These are phyloP conservation scores for Pygmarrhopalites habei DNA, from an alignment of 1,140 invertebrate genomes.

Conservation along the genomic window DNA sequence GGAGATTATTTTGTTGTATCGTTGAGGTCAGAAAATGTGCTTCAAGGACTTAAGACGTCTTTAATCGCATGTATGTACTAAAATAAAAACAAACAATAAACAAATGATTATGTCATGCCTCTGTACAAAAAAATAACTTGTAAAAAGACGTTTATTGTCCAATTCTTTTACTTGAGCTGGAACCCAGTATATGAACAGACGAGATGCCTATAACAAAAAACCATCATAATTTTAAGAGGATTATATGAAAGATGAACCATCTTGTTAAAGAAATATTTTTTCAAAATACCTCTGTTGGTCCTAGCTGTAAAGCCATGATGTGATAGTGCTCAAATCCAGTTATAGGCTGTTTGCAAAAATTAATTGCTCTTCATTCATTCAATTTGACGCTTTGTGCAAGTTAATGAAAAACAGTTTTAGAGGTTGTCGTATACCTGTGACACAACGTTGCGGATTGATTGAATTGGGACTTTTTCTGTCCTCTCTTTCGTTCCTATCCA, in stretches of 20 bases:
- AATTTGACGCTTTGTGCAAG: no score
- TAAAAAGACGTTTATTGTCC: not conserved
- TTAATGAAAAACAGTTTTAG: no score
- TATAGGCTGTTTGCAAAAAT: no score
- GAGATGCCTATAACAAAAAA: no score
- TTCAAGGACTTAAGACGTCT: not conserved
- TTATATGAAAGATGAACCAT: no score
- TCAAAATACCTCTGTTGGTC: slow-evolving; percentile 81
- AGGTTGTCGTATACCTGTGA: no score
- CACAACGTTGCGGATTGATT: slow-evolving; percentile 75
- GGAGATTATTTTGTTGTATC: no score
- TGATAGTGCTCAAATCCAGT: slow-evolving; percentile 88
- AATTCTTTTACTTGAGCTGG: slow-evolving; percentile 62
- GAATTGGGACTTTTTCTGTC: slow-evolving; percentile 87
- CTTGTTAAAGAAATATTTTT: no score
- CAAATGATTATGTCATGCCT: not conserved
- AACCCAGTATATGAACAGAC: slow-evolving; percentile 93
- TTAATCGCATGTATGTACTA: slow-evolving; percentile 54
- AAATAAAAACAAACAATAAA: slow-evolving; percentile 6
- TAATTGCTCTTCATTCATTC: no score
- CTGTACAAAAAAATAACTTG: not conserved
- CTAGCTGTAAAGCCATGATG: slow-evolving; percentile 82
- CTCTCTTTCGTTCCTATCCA: slow-evolving; percentile 92
- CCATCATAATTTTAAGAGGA: no score
- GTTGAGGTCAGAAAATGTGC: no score